Base-by-base conservation (phyloP, 2,888 invertebrate species). In the Melangyna quadrimaculata region DNA sequence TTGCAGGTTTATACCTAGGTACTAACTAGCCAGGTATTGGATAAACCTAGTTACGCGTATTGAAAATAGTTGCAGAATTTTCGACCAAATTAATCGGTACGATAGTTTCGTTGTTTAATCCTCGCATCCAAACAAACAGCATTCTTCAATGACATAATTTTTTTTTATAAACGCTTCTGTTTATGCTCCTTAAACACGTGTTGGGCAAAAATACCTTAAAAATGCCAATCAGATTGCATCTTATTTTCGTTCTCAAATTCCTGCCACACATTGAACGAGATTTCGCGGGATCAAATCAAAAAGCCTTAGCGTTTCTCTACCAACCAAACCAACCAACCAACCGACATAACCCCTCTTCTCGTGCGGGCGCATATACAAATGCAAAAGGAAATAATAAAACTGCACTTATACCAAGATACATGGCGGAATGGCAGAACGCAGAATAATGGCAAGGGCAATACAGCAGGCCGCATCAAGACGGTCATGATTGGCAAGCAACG, bases 241-340 rank as follows among this genome's bases (percentile, higher is more conserved):
- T 72, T 59, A 78, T 65, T 45, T n/a, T 59, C 32, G 43, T 75
- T 67, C 74, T 53, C 17, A 51, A 75, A 80, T 80, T 80, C 75
- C 55, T 55, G 32, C 79, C 53, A 45, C 78, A 71, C 75, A 75
- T 61, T 71, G 65, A 77, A 77, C 75, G 71, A 84, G 80, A 84
- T 77, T 75, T 84, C 61, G 84, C 80, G 75, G 84, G 75, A 75
- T 80, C 79, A 72, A 75, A 80, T 84, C n/a, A 70, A 73, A 78
- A 78, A 84, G 84, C 79, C 77, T 80, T 72, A 59, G 78, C 59
- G 70, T 71, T 65, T 75, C 48, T 22, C 40, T 29, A 12, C 45
- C 53, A 72, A 12, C 27, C n/a, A n/a, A n/a, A n/a, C n/a, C n/a
- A 17, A 32, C 1, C 8, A 32, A 8, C 1, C 8, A 8, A 32